Base-by-base conservation (phyloP, 2,888 invertebrate species). In the Andrena bicolor region DNA sequence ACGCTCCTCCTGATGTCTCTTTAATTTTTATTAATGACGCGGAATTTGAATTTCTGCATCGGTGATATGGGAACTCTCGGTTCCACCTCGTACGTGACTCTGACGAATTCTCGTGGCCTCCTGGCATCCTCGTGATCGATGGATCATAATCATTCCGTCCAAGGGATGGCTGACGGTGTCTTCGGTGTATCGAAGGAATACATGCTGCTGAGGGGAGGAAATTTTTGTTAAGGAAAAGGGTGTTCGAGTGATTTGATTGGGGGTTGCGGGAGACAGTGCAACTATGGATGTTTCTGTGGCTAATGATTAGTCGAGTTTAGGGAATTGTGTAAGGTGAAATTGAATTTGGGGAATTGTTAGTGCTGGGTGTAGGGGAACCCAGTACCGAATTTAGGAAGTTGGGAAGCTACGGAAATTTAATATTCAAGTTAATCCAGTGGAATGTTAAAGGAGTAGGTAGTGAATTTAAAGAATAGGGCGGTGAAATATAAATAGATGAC, bases 21-120 rank as follows among this genome's bases (percentile, higher is more conserved):
- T 93, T 93, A 93, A 93, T 93, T 93, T 93, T 93, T 93, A 93
- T 93, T 93, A 93, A 93, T 93, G 93, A 93, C 93, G 77, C 80
- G 80, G 89, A 91, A 93, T 93, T 93, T 93, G 92, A 93, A 93
- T 93, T 93, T 93, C 90, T 93, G 93, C 93, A 93, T 93, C 90
- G 86, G 90, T 93, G 93, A 93, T 93, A 93, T 93, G 93, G 93
- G 93, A 93, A 93, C 93, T 73, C 76, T 75, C 69, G 56, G 72
- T 23, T 30, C 79, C 48, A 69, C 63, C 80, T 69, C 66, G 84
- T 87, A 92, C 92, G 92, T 92, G 91, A 91, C 89, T 83, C 80
- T 84, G 87, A 80, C 82, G 76, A 56, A 72, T 66, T 61, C 32
- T 76, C n/a, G 41, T 26, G 61, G 41, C 49, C n/a, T 48, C 30